Evolutionary conservation across 2,888 invertebrate genomes (phyloP).

Genomic region (Phragmatobia fuliginosa): DNA sequence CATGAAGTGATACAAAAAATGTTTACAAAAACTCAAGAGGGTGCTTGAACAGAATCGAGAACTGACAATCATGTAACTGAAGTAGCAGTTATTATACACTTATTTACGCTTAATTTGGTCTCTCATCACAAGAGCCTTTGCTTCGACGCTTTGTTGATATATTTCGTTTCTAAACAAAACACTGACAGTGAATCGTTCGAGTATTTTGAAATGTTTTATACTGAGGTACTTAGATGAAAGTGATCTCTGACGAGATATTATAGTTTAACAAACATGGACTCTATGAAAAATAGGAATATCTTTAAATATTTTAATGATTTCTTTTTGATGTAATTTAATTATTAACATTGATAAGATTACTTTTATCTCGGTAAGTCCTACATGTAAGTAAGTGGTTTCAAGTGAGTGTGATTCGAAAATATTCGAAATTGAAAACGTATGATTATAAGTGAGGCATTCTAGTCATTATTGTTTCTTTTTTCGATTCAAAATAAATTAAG

Average conservation of each 20-base stretch:
- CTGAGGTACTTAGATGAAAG: neutral
- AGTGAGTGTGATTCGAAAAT: neutral
- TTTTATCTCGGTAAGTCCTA: too few species aligned
- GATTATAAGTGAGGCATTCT: neutral
- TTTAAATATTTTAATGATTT: neutral
- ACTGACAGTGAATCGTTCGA: conserved; percentile 2
- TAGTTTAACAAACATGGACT: neutral
- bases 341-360: neutral
- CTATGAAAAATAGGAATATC: neutral
- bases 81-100: conserved; percentile 67
- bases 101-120: conserved; percentile 72
- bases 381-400: neutral
- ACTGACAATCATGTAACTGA: conserved; percentile 19
- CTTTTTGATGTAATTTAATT: too few species aligned
- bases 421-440: neutral
- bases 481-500: too few species aligned
- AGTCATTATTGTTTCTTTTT: too few species aligned
- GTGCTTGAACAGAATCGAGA: conserved; percentile 47
- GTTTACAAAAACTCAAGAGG: conserved; percentile 46
- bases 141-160: conserved; percentile 64
- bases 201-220: neutral
- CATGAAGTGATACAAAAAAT: conserved; percentile 13
- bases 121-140: conserved; percentile 61
- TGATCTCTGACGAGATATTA: neutral
- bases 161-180: conserved; percentile 37